phyloP scores from a whole-genome alignment of 2,113 vertebrate species.

The Arvicanthis niloticus region DNA sequence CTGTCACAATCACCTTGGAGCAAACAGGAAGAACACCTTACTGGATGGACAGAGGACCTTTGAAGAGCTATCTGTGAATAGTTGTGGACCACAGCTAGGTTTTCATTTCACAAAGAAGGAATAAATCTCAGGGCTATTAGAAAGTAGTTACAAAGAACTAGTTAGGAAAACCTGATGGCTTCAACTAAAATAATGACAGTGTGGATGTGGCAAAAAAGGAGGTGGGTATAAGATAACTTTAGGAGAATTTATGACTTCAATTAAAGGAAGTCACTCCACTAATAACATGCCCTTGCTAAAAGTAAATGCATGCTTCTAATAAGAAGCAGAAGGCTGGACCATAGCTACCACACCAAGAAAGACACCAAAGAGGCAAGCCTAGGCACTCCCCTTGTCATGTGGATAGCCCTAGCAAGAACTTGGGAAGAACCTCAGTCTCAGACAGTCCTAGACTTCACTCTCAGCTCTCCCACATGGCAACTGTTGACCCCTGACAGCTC shows the following conservation, averaged over 20 bases:
- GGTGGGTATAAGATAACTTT: neutral
- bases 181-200: neutral
- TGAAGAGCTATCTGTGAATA: neutral
- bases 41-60: neutral
- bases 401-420: neutral
- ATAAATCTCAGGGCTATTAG: neutral
- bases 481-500: neutral
- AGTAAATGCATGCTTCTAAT: neutral
- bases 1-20: neutral
- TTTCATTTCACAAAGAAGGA: conserved; percentile 38
- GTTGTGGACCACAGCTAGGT: neutral
- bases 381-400: neutral
- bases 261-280: neutral
- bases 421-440: neutral
- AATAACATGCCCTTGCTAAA: neutral
- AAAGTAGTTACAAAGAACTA: neutral
- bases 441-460: neutral
- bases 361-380: neutral
- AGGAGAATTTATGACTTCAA: neutral
- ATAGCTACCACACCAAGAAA: neutral
- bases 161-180: neutral
- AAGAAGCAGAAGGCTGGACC: neutral
- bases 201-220: neutral
- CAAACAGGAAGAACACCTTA: neutral
- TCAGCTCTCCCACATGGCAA: neutral